Base-by-base conservation (phyloP, 2,113 vertebrate genomes). In the Seriola aureovittata region DNA sequence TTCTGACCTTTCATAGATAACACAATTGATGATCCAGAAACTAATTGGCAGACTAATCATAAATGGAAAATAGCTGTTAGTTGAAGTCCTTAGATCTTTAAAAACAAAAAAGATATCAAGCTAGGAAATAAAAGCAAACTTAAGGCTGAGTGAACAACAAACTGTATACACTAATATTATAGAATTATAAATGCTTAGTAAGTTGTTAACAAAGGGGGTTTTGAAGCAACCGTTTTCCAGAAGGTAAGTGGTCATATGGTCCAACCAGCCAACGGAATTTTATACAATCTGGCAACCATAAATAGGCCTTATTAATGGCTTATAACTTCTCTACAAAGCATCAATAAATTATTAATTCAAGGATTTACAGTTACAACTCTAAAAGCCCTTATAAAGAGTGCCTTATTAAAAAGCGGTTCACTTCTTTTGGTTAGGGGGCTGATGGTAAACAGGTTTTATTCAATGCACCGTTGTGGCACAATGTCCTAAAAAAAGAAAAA, bases 361-460 rank as follows among this genome's bases (percentile, higher is more conserved):
- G 7, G 50, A n/a, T n/a, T 52, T 52, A 9, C 34, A 75, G n/a
- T 25, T 14, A 36, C 44, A 73, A 64, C 50, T 78, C 58, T 12
- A 57, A 55, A 42, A 25, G 1, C 8, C 44, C 25, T 40, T 29
- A 29, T 2, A 29, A 29, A 29, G 29, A 12, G 55, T 21, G 46
- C 14, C n/a, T 71, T 34, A 10, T 65, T 36, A 62, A 36, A 77
- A 81, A 77, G 63, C 64, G 36, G 23, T 64, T 1, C 63, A 50
- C 25, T 25, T 73, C 3, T 34, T 29, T 19, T 23, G 10, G 21
- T 85, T 65, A 81, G 78, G 78, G 83, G 52, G 48, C 62, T 69
- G 68, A 2, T 57, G 52, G 19, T 52, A 4, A 66, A 52, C 16
- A 10, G 9, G 10, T n/a, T 76, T 63, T 11, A 19, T 54, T 48